phyloP scores from a whole-genome alignment of 2,888 invertebrate species.

The Lasioglossum zephyrum region DNA sequence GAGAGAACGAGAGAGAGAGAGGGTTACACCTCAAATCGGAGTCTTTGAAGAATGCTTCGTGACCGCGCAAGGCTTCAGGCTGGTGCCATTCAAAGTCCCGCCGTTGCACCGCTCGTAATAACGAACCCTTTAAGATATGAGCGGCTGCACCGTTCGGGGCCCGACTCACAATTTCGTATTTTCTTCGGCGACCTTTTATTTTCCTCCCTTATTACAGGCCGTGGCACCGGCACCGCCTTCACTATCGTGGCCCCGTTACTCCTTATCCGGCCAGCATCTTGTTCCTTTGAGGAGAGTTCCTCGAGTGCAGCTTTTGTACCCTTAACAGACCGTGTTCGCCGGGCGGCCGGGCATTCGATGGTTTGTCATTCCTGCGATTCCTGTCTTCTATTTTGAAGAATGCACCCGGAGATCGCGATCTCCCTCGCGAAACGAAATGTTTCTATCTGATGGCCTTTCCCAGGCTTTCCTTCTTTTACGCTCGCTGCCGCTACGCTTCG shows the following conservation, averaged over 20 bases:
- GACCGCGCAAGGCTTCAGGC: not conserved
- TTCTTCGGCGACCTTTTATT: not conserved
- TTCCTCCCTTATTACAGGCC: slow-evolving; percentile 15
- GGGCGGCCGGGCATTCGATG: slow-evolving; percentile 12
- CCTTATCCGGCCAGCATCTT: slow-evolving; percentile 30
- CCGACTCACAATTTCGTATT: not conserved
- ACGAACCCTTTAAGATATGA: slow-evolving; percentile 37
- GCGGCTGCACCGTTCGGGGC: not conserved
- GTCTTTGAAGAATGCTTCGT: not conserved
- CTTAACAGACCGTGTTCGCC: not conserved
- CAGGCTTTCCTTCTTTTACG: not conserved
- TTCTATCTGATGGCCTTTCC: not conserved
- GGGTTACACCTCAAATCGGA: not conserved
- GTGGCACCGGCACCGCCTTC: not conserved
- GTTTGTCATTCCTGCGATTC: slow-evolving; percentile 13
- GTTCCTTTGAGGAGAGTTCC: not conserved
- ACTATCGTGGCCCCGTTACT: not conserved
- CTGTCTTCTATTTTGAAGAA: not conserved
- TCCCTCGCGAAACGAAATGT: not conserved
- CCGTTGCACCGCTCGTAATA: slow-evolving; percentile 20
- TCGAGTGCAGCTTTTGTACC: slow-evolving; percentile 5
- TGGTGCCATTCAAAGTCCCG: not conserved
- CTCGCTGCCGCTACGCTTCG: not conserved
- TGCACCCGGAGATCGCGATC: not conserved
- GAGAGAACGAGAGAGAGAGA: not conserved